Conservation (phyloP, 1,140 invertebrate genomes). For the Rhizoglyphus robini region DNA sequence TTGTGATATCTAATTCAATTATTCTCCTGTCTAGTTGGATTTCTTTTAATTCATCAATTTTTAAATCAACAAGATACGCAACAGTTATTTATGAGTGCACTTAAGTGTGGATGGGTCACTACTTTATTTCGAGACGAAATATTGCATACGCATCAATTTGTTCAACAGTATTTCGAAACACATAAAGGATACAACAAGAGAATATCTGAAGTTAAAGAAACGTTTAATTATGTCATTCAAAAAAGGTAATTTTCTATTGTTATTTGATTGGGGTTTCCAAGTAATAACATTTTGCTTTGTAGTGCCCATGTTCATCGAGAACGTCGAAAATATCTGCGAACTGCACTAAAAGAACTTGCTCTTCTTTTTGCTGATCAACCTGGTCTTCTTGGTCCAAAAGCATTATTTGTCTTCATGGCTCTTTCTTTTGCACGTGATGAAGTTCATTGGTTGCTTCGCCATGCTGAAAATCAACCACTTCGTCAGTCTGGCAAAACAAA, state of each 20-base stretch:
- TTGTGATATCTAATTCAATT: conserved; percentile 16
- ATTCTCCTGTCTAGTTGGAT: conserved; percentile 50
- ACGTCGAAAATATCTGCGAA: conserved; percentile 84
- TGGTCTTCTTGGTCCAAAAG: conserved; percentile 85
- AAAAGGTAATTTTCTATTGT: conserved; percentile 47
- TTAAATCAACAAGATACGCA: conserved; percentile 55
- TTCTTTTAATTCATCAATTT: conserved; percentile 73
- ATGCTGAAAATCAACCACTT: conserved; percentile 84
- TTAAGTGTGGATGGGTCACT: conserved; percentile 86
- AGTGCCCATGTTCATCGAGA: conserved; percentile 76
- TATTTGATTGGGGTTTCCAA: conserved; percentile 12
- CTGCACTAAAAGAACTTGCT: conserved; percentile 84
- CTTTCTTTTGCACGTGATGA: conserved; percentile 89
- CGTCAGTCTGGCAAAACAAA: conserved; percentile 64
- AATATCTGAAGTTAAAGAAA: conserved; percentile 85
- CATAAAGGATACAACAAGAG: conserved; percentile 88
- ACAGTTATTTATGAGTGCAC: conserved; percentile 75
- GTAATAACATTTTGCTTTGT: conserved; percentile 13
- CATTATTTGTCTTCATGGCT: conserved; percentile 85
- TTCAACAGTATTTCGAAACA: conserved; percentile 81
- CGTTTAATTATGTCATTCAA: conserved; percentile 72
- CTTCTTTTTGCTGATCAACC: conserved; percentile 94
- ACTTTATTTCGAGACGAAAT: conserved; percentile 94
- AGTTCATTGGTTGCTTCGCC: conserved; percentile 87
- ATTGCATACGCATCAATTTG: conserved; percentile 83